Evolutionary conservation across 2,888 invertebrate species (phyloP).

Genomic region (Hemistola chrysoprasaria): DNA sequence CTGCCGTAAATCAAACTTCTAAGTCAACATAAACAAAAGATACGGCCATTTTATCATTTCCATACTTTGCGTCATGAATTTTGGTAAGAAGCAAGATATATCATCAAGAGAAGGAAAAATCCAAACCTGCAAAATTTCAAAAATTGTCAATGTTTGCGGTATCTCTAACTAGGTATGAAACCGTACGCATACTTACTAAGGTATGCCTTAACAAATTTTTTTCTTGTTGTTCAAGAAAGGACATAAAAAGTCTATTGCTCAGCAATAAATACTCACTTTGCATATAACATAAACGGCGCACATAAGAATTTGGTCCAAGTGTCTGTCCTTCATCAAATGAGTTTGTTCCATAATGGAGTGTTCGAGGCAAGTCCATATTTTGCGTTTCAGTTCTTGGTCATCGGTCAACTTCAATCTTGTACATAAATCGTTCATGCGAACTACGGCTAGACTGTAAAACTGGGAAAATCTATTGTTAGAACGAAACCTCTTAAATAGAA

Average conservation of each 20-base stretch:
- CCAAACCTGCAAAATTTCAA: too few relatives aligned
- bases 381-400: constrained; percentile 86
- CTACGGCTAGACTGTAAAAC: constrained; percentile 96
- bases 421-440: constrained; percentile 96
- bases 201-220: too few relatives aligned
- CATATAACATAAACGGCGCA: constrained; percentile 98
- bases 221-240: not conserved
- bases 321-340: constrained; percentile 94
- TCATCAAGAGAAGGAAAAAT: too few relatives aligned
- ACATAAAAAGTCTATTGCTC: not conserved
- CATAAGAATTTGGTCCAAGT: constrained; percentile 99
- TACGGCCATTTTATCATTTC: too few relatives aligned
- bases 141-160: too few relatives aligned
- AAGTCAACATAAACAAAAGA: too few relatives aligned
- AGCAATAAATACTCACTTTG: constrained; percentile 80
- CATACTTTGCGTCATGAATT: too few relatives aligned
- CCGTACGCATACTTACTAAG: too few relatives aligned
- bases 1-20: too few relatives aligned
- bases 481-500: not conserved
- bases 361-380: constrained; percentile 99
- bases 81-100: too few relatives aligned
- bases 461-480: constrained; percentile 48
- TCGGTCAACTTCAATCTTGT: constrained; percentile 86
- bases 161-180: too few relatives aligned
- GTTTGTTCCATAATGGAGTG: constrained; percentile 92